These are phyloP conservation scores for Halcyon malimbica DNA, from an alignment of 2,113 vertebrate species.

Conservation along the genomic window DNA sequence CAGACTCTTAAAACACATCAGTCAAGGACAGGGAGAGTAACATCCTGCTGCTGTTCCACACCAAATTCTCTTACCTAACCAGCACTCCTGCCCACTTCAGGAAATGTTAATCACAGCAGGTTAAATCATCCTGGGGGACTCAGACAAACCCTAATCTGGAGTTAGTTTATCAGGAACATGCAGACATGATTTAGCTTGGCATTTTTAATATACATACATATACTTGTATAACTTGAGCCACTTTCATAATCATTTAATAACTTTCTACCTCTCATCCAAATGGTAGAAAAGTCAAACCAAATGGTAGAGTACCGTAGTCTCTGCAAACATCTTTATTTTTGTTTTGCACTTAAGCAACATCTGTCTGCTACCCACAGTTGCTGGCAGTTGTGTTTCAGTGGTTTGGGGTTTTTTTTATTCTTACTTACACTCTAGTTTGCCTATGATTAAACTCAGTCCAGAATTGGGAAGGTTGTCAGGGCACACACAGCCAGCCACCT, in stretches of 20 bases:
- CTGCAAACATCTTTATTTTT: background rate
- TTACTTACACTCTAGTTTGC: background rate
- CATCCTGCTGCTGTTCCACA: background rate
- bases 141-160: background rate
- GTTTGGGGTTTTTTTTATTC: background rate
- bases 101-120: background rate
- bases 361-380: background rate
- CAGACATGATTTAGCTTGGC: background rate
- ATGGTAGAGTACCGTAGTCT: fast-evolving
- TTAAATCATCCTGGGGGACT: background rate
- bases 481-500: background rate
- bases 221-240: background rate
- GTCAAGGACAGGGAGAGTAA: background rate
- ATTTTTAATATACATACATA: background rate
- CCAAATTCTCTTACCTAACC: background rate
- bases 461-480: background rate
- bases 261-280: background rate
- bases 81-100: background rate
- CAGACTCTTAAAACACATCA: background rate
- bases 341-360: background rate
- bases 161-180: background rate
- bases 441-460: background rate
- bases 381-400: background rate
- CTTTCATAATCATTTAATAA: background rate
- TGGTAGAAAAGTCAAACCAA: background rate